A percentile compares a stretch with the other conserved stretches of the same genome.
Conservation (phyloP, 2,113 vertebrate species). For the Stictonetta naevosa region DNA sequence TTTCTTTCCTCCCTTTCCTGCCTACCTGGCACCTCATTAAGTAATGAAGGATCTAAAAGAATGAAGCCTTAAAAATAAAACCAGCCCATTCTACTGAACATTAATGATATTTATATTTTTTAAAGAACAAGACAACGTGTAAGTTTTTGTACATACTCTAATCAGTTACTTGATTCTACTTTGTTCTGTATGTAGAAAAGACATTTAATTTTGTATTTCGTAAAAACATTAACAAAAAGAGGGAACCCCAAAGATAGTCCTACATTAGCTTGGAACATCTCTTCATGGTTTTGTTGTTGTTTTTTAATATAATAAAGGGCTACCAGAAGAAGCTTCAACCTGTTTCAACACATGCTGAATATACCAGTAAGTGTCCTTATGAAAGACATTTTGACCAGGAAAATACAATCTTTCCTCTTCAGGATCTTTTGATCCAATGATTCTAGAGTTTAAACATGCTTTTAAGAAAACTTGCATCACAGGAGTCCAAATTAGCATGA, state of each 20-base stretch:
- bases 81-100: constrained; percentile 64
- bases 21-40: constrained; percentile 17
- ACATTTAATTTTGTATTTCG: constrained; percentile 74
- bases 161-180: constrained; percentile 75
- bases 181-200: constrained; percentile 70
- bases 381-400: not conserved
- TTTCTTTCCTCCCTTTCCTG: constrained; percentile 4
- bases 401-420: not conserved
- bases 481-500: not conserved
- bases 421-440: not conserved
- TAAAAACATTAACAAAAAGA: constrained; percentile 73
- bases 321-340: constrained; percentile 27
- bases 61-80: constrained; percentile 75
- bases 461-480: not conserved
- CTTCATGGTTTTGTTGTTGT: constrained; percentile 20
- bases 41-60: constrained; percentile 70
- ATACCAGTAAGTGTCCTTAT: not conserved
- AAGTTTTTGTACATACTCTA: constrained; percentile 81
- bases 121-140: constrained; percentile 73
- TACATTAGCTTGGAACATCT: constrained; percentile 52
- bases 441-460: not conserved
- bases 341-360: not conserved
- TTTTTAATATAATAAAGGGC: constrained; percentile 67
- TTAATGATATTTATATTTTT: constrained; percentile 89
- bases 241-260: constrained; percentile 76